Evolutionary conservation across 2,797 vertebrate species (phyloP), one percentile per base, ranked within the genome.

Genomic region (Hyperoplus immaculatus): DNA sequence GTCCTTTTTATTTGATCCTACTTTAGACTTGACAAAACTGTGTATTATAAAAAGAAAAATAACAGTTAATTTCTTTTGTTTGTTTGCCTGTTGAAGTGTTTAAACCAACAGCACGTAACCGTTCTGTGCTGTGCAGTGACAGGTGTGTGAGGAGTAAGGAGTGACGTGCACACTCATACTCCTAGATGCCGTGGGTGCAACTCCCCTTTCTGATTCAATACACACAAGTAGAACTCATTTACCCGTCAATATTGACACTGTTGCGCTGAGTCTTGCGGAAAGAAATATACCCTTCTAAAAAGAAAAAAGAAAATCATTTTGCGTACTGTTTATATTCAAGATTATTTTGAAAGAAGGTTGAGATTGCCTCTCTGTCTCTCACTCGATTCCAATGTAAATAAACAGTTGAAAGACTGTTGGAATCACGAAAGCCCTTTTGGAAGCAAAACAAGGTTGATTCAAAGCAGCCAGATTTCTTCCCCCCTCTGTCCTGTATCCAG

Each of bases 91-190:
- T 9, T 61, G 13, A 65, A 68, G 55, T n/a, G 16, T 58, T 57
- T 36, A 47, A 73, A 68, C 29, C 9, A 50, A 64, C 10, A 73
- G 65, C 59, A 43, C 2, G 6, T 13, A 57, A 47, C 15, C 50
- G 3, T 39, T 63, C 29, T 41, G 70, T 38, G 49, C 49, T 1
- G 41, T 1, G 2, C 6, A 10, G 56, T 18, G 71, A 77, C 76
- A 81, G 77, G 77, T 84, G 73, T 70, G 77, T 41, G 75, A 67
- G 62, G 68, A 58, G 21, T 55, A 62, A 38, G 51, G 56, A 55
- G 50, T 41, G 75, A 79, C 59, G 53, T 1, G 9, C 36, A 12
- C 11, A 43, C 46, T 70, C 29, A 58, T 13, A 63, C 62, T 68
- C 18, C 41, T 50, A 29, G 62, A 65, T 57, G 62, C 76, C 41